Base-by-base conservation (phyloP, 2,888 invertebrate species). In the Polia nebulosa region DNA sequence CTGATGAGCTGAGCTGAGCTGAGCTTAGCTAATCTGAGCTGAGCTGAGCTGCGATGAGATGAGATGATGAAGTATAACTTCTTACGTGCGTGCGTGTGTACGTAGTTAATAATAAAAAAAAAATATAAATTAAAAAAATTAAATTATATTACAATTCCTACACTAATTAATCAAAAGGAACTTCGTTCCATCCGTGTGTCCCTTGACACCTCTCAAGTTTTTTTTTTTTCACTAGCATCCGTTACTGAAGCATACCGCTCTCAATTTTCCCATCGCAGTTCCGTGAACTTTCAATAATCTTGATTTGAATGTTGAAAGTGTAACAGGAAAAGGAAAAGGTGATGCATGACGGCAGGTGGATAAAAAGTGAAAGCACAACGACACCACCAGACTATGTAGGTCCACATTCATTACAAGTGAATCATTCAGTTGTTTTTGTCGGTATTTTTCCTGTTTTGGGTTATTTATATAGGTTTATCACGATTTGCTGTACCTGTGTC, bases 251-350 rank as follows among this genome's bases (percentile, higher is more conserved):
- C 41, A 52, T 39, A 15, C 11, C n/a, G 34, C 44, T 39, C 36
- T 39, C 27, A 52, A 61, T 65, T 45, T 47, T 47, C 13, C 39
- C 25, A 59, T 66, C 27, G 15, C 36, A 47, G 41, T 56, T 66
- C 57, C 73, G 63, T 68, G 29, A 59, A 52, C 72, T 60, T 68
- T 68, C 57, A 67, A 67, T 67, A 45, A 73, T 61, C 58, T 61
- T 55, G 55, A 76, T 76, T 55, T 59, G 25, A 27, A 36, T 51
- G 60, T 61, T 67, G 58, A 59, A 79, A 78, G 70, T 81, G 59
- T 76, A 73, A 73, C 81, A 79, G 71, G 81, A 65, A 72, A 80
- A 79, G 71, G 81, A 65, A 72, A 80, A 58, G 36, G 62, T 62
- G 47, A 8, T 58, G 56, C 65, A 66, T 71, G 52, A 34, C 59